Conservation (phyloP, 2,797 vertebrate genomes). For the Diplodus puntazzo region DNA sequence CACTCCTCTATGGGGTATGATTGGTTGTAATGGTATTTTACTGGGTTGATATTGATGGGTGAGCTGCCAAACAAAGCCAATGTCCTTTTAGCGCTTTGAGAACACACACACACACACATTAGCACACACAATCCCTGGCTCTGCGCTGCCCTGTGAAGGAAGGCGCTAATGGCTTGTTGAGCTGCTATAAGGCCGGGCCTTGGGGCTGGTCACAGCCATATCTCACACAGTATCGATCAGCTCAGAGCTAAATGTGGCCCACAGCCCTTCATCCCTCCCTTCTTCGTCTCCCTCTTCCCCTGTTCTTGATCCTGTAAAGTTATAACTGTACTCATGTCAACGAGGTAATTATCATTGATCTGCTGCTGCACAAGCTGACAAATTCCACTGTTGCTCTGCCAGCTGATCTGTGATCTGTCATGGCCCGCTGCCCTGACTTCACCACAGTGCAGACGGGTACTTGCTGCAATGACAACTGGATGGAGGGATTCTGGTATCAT, state of each 20-base stretch:
- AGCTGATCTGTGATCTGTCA: constrained; percentile 91
- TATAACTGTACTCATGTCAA: constrained; percentile 97
- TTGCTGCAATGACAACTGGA: constrained; percentile 16
- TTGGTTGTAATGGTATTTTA: constrained; percentile 24
- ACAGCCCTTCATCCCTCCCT: constrained; percentile 73
- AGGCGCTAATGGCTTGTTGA: constrained; percentile 75
- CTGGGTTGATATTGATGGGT: constrained; percentile 36
- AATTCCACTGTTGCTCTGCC: constrained; percentile 84
- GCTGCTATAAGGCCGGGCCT: constrained; percentile 62
- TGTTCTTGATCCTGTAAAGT: constrained; percentile 95
- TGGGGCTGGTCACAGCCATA: constrained; percentile 66
- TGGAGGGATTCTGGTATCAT: not conserved
- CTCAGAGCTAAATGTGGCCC: constrained; percentile 74
- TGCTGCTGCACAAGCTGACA: constrained; percentile 89
- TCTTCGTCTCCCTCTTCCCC: constrained; percentile 71
- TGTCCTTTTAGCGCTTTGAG: constrained; percentile 34
- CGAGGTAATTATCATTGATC: constrained; percentile 97
- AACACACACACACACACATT: constrained; percentile 26
- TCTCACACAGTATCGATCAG: constrained; percentile 76
- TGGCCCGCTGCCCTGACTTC: constrained; percentile 30
- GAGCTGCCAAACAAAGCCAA: constrained; percentile 36
- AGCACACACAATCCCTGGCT: constrained; percentile 18
- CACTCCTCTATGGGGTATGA: constrained; percentile 3
- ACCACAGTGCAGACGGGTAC: constrained; percentile 23
- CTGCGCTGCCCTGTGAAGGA: constrained; percentile 46